Percentiles rank a stretch among this genome's conserved stretches.
These are phyloP conservation scores for Pollicipes pollicipes DNA, from an alignment of 1,140 invertebrate genomes.

Conservation along the genomic window DNA sequence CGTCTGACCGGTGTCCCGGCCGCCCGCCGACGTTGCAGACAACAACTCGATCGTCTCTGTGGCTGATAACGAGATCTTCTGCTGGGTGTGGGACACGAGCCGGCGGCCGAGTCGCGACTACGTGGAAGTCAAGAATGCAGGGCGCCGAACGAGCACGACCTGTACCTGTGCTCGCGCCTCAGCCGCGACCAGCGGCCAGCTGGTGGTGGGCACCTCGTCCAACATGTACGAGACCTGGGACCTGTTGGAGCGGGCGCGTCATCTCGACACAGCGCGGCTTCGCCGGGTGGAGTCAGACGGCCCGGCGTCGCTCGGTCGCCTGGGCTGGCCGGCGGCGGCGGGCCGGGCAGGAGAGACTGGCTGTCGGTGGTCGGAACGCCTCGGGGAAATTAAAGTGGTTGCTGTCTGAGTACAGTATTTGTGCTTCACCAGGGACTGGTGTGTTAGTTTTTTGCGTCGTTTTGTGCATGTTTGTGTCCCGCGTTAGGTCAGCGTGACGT, in stretches of 20 bases:
- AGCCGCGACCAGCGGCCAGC: neutral
- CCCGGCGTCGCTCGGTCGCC: no score
- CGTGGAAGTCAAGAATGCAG: neutral
- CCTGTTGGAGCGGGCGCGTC: neutral
- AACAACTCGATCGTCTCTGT: neutral
- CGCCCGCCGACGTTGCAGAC: neutral
- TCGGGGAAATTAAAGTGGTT: no score
- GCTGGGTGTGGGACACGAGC: neutral
- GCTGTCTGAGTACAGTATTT: no score
- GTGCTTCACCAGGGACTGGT: no score
- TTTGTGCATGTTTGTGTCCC: no score
- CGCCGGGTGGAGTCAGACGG: neutral
- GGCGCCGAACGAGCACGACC: neutral
- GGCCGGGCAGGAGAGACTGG: no score
- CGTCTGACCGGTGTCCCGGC: neutral
- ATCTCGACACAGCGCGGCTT: neutral
- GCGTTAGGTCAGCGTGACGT: no score
- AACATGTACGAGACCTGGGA: constrained; percentile 6
- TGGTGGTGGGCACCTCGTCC: neutral
- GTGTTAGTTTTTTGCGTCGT: no score
- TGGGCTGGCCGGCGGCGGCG: no score
- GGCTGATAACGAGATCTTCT: neutral
- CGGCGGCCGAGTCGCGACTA: neutral
- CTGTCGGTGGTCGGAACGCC: no score
- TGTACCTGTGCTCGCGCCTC: neutral